Evolutionary conservation across 2,888 invertebrate genomes (phyloP).

Genomic region (Eupithecia abbreviata): DNA sequence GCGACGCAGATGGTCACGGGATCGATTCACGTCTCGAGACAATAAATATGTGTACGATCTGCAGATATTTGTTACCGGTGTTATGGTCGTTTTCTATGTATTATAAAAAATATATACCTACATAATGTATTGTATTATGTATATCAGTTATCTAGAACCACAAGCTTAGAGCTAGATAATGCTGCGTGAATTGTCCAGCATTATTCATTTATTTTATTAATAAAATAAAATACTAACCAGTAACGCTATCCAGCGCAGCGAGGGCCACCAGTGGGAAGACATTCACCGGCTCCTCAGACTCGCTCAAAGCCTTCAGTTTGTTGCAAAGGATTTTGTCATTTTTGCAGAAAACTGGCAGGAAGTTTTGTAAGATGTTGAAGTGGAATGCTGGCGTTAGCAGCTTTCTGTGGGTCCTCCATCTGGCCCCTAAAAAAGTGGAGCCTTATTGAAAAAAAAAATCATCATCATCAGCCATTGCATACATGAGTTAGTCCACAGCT

Average conservation of each 20-base stretch:
- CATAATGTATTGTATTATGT: no score
- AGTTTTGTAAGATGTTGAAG: constrained; percentile 89
- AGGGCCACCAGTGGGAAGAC: constrained; percentile 6
- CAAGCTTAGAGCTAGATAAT: no score
- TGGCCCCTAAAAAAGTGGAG: constrained; percentile 53
- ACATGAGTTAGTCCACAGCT: no score
- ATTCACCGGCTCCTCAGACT: not conserved
- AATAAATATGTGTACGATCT: no score
- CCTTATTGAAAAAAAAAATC: not conserved
- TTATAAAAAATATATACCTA: no score
- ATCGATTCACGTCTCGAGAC: no score
- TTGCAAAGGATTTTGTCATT: constrained; percentile 84
- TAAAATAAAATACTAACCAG: not conserved
- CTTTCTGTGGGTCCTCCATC: constrained; percentile 87
- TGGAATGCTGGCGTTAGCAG: constrained; percentile 91
- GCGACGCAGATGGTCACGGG: no score
- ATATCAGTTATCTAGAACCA: no score
- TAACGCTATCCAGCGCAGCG: constrained; percentile 1
- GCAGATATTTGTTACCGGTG: no score
- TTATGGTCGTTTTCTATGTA: no score
- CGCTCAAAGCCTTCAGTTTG: constrained; percentile 72
- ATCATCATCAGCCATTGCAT: no score
- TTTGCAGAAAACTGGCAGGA: constrained; percentile 87
- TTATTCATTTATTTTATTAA: not conserved
- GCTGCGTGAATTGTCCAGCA: no score